Evolutionary conservation across 1,140 invertebrate species (phyloP).

Genomic region (Drosophila navojoa): DNA sequence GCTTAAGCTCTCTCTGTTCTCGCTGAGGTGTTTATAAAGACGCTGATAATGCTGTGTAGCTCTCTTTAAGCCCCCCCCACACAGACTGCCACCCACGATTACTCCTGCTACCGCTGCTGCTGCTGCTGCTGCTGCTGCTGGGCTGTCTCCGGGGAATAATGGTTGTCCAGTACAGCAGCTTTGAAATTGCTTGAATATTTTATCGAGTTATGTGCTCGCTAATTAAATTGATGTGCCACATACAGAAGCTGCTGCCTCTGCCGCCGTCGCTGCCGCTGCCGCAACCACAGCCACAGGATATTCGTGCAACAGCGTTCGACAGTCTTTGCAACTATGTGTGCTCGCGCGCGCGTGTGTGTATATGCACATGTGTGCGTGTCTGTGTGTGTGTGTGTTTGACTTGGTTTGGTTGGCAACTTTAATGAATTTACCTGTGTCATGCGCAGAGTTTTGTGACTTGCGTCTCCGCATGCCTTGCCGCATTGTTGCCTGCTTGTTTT

Average conservation of each 20-base stretch:
- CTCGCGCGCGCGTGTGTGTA: background rate
- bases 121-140: background rate
- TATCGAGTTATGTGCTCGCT: slow-evolving; percentile 77
- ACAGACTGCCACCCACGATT: background rate
- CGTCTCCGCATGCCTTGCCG: slow-evolving; percentile 27
- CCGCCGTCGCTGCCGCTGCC: slow-evolving; percentile 30
- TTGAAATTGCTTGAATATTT: slow-evolving; percentile 78
- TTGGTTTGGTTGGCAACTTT: slow-evolving; percentile 66
- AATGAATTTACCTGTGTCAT: slow-evolving; percentile 75
- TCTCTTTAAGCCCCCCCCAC: background rate
- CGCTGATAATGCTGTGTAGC: slow-evolving; percentile 23
- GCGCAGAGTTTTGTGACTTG: slow-evolving; percentile 44
- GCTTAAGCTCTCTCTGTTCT: slow-evolving; percentile 56
- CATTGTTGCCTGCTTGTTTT: slow-evolving; percentile 43
- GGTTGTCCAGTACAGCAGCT: slow-evolving; percentile 41
- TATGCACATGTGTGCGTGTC: background rate
- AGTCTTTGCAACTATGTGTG: slow-evolving; percentile 31
- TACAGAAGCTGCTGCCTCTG: slow-evolving; percentile 39
- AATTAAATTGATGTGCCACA: slow-evolving; percentile 81
- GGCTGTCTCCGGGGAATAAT: slow-evolving; percentile 20
- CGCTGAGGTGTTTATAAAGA: slow-evolving; percentile 73
- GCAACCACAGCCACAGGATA: slow-evolving; percentile 37
- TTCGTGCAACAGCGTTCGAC: slow-evolving; percentile 50
- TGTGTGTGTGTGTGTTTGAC: slow-evolving; percentile 19
- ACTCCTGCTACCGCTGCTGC: background rate